phyloP scores from a whole-genome alignment of 2,888 invertebrate species.

The Tinea pellionella region DNA sequence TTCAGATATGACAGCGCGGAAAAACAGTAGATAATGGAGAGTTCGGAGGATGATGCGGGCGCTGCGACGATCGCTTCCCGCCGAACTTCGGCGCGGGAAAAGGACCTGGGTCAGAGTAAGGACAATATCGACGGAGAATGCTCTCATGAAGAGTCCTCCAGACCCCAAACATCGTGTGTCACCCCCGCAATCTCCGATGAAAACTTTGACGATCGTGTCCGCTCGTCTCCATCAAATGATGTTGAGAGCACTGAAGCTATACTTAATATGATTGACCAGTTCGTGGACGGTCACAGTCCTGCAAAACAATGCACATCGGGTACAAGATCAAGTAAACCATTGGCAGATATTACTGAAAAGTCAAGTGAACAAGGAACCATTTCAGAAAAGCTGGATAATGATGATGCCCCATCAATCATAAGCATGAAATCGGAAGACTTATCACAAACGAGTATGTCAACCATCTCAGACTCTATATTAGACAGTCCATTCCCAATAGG shows the following conservation, averaged over 20 bases:
- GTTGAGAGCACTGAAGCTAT: conserved; percentile 64
- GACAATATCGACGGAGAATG: background rate
- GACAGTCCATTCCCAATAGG: background rate
- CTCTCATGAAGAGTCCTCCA: background rate
- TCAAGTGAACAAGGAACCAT: background rate
- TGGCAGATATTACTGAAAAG: background rate
- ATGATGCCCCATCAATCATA: background rate
- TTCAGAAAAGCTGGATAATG: background rate
- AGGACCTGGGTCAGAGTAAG: conserved; percentile 19
- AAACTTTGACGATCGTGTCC: conserved; percentile 58
- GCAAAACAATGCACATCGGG: conserved; percentile 36
- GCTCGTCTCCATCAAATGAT: conserved; percentile 51
- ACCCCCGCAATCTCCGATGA: conserved; percentile 42
- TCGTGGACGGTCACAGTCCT: conserved; percentile 58
- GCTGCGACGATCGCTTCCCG: conserved; percentile 64
- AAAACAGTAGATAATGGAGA: conserved; percentile 70
- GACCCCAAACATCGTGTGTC: conserved; percentile 34
- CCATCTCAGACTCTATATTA: background rate
- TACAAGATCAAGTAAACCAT: background rate
- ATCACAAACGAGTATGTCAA: background rate
- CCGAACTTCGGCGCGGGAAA: conserved; percentile 69
- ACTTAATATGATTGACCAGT: conserved; percentile 65
- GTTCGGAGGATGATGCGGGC: conserved; percentile 69
- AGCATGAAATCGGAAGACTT: background rate
- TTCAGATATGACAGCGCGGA: conserved; percentile 66